Percentiles rank a stretch among this genome's conserved stretches.
These are phyloP conservation scores for Leptosomus discolor DNA, from an alignment of 2,113 vertebrate species.

Conservation along the genomic window DNA sequence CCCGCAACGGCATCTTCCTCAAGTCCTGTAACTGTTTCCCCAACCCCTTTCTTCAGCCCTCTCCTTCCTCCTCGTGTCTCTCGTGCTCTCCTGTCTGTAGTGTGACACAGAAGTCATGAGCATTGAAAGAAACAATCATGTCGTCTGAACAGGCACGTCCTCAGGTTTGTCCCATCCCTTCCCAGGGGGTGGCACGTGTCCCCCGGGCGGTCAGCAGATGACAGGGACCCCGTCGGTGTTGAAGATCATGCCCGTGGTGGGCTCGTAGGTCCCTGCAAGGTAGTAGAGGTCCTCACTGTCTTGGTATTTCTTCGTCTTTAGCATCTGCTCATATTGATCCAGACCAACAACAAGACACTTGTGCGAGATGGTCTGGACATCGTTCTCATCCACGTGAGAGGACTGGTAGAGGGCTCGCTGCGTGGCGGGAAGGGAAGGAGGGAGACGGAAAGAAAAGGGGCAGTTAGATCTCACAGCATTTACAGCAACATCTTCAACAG, in stretches of 20 bases:
- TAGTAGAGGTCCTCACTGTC: slow-evolving; percentile 99
- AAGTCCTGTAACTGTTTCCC: background rate
- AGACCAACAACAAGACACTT: slow-evolving; percentile 97
- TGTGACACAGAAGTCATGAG: slow-evolving; percentile 52
- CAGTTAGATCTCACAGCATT: background rate
- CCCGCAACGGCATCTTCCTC: background rate
- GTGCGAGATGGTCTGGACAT: slow-evolving; percentile 98
- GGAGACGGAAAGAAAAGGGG: background rate
- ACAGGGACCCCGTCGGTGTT: slow-evolving; percentile 95
- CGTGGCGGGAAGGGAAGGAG: background rate
- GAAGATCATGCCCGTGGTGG: slow-evolving; percentile 99
- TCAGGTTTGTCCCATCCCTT: slow-evolving; percentile 37
- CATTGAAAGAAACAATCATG: slow-evolving; percentile 72
- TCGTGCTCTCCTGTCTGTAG: slow-evolving; percentile 44
- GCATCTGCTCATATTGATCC: slow-evolving; percentile 97
- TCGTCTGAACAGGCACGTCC: slow-evolving; percentile 70
- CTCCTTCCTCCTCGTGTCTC: slow-evolving; percentile 47
- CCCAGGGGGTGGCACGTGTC: slow-evolving; percentile 10
- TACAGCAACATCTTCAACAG: background rate
- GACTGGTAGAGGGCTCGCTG: slow-evolving; percentile 98
- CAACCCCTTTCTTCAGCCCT: slow-evolving; percentile 37
- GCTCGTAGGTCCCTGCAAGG: slow-evolving; percentile 96
- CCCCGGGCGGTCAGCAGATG: slow-evolving; percentile 83
- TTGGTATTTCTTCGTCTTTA: slow-evolving; percentile 94
- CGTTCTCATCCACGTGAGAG: slow-evolving; percentile 96